Percentiles rank a stretch among this genome's conserved stretches.
Conservation (phyloP, 2,797 vertebrate species). For the Clamator glandarius region DNA sequence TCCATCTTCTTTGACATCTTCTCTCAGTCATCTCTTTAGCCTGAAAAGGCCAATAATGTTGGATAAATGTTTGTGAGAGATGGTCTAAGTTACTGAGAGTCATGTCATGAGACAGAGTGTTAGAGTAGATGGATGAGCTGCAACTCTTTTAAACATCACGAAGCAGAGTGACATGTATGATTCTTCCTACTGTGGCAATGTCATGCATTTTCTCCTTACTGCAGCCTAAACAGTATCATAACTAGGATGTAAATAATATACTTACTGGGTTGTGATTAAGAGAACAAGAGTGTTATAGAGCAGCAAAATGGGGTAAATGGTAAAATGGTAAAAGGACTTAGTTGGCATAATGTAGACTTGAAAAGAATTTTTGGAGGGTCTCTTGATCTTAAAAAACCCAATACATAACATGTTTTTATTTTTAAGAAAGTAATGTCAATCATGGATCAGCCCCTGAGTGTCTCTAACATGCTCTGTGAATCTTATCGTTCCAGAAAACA, state of each 20-base stretch:
- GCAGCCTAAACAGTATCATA: neutral
- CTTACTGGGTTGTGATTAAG: neutral
- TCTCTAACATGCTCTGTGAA: neutral
- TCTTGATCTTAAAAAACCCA: neutral
- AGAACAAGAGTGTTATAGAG: neutral
- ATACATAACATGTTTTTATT: neutral
- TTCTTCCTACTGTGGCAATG: neutral
- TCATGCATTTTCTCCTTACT: neutral
- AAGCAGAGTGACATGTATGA: neutral
- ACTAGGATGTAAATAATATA: neutral
- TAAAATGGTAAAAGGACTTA: neutral
- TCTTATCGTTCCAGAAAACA: neutral
- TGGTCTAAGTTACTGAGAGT: neutral
- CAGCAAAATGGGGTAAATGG: neutral
- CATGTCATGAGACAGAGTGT: neutral
- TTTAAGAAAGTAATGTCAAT: neutral
- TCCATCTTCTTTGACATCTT: neutral
- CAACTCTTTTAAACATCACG: neutral
- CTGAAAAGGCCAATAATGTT: neutral
- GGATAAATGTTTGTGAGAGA: neutral
- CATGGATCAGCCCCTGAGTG: neutral
- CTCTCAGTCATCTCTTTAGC: neutral
- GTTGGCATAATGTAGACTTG: neutral
- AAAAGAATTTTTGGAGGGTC: neutral
- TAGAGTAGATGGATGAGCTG: neutral